A percentile compares a stretch with the other conserved stretches of the same genome.
Conservation (phyloP, 2,888 invertebrate genomes). For the Encarsia formosa region DNA sequence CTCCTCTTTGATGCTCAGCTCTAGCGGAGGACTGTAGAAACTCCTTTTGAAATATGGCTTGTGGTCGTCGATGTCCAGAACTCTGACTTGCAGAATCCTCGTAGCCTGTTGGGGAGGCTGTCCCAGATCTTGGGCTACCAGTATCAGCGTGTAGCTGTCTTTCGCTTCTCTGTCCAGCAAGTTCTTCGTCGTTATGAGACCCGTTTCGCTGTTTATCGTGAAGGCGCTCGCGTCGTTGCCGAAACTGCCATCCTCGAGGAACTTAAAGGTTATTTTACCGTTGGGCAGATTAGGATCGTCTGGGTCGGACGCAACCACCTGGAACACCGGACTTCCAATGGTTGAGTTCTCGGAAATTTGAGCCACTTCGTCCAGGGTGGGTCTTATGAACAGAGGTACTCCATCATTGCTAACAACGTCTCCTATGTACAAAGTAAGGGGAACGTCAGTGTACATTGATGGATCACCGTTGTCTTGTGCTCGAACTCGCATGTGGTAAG, state of each 20-base stretch:
- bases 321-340: slow-evolving; percentile 69
- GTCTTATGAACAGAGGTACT: slow-evolving; percentile 70
- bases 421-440: slow-evolving; percentile 66
- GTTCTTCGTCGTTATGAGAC: slow-evolving; percentile 67
- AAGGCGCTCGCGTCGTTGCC: slow-evolving; percentile 47
- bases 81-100: slow-evolving; percentile 63
- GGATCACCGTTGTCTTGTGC: slow-evolving; percentile 68
- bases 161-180: slow-evolving; percentile 71
- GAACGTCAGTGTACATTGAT: slow-evolving; percentile 59
- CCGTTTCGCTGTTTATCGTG: slow-evolving; percentile 55
- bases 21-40: slow-evolving; percentile 61
- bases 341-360: slow-evolving; percentile 71
- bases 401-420: slow-evolving; percentile 80
- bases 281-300: slow-evolving; percentile 74
- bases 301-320: slow-evolving; percentile 73
- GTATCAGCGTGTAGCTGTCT: slow-evolving; percentile 69
- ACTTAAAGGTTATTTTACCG: slow-evolving; percentile 67
- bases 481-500: slow-evolving; percentile 65
- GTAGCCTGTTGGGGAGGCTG: slow-evolving; percentile 73
- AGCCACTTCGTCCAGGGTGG: slow-evolving; percentile 66
- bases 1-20: slow-evolving; percentile 65
- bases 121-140: slow-evolving; percentile 76
- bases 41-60: slow-evolving; percentile 68
- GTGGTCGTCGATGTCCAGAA: slow-evolving; percentile 76
- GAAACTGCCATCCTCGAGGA: slow-evolving; percentile 63